Evolutionary conservation across 2,888 invertebrate genomes (phyloP).

Genomic region (Sphecodes monilicornis): DNA sequence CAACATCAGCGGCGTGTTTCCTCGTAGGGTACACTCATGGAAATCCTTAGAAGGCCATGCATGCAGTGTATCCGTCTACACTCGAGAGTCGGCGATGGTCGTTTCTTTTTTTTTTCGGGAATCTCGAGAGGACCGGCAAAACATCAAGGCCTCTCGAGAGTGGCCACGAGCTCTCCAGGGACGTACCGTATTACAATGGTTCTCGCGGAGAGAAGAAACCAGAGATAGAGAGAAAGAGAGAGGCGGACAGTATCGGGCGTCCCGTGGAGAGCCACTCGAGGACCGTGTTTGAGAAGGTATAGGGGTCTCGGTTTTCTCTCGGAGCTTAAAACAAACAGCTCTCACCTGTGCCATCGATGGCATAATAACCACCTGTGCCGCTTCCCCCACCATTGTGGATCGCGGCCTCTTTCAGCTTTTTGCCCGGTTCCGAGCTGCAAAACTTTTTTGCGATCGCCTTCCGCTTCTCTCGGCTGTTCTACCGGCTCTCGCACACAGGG

Average conservation of each 20-base stretch:
- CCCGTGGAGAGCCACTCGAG: constrained; percentile 80
- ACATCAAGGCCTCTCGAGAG: constrained; percentile 75
- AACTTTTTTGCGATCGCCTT: constrained; percentile 11
- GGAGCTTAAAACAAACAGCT: constrained; percentile 74
- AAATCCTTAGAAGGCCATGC: constrained; percentile 74
- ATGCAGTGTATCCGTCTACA: constrained; percentile 58
- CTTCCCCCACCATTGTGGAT: not conserved
- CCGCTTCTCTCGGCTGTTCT: not conserved
- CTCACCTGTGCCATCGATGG: constrained; percentile 75
- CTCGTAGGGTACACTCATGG: constrained; percentile 55
- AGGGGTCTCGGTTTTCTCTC: constrained; percentile 73
- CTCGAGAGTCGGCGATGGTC: constrained; percentile 63
- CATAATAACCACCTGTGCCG: constrained; percentile 75
- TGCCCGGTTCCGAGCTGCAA: not conserved
- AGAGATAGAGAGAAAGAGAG: constrained; percentile 49
- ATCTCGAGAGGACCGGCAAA: constrained; percentile 75
- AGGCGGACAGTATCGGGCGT: constrained; percentile 72
- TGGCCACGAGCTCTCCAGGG: constrained; percentile 70
- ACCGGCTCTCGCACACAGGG: not conserved
- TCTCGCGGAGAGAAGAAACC: constrained; percentile 67
- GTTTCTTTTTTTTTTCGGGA: constrained; percentile 65
- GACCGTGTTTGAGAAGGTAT: constrained; percentile 73
- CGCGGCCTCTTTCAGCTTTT: constrained; percentile 32
- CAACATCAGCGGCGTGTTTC: constrained; percentile 35
- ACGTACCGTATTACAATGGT: constrained; percentile 76